These are phyloP conservation scores for Embidobia sp. DNA, from an alignment of 2,888 invertebrate genomes.

Conservation along the genomic window DNA sequence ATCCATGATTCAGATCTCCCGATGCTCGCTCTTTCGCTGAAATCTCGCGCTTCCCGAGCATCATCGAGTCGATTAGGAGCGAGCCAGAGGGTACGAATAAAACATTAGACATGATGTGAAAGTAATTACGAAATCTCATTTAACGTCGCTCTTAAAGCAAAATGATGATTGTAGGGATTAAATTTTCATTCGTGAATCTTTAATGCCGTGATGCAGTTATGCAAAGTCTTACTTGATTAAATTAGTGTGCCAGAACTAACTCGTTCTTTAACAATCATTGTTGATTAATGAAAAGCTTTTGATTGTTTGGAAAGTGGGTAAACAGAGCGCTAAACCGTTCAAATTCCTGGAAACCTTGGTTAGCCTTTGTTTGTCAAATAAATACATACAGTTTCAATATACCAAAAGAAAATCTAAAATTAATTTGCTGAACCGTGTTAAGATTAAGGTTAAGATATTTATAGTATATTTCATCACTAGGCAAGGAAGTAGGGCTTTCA, in stretches of 20 bases:
- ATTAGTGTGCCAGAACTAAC: conserved; percentile 9
- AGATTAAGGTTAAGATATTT: too few species aligned
- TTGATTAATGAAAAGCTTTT: not conserved
- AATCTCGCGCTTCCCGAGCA: conserved; percentile 58
- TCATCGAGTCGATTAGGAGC: conserved; percentile 60
- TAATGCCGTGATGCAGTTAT: conserved; percentile 19
- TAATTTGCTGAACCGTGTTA: too few species aligned
- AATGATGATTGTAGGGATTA: conserved; percentile 55
- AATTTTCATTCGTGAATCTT: conserved; percentile 52
- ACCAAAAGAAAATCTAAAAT: too few species aligned
- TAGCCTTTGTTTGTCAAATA: too few species aligned
- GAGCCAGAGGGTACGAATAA: conserved; percentile 59
- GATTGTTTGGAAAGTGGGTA: not conserved
- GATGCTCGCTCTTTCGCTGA: conserved; percentile 56
- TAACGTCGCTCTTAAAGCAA: conserved; percentile 53
- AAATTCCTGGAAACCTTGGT: too few species aligned
- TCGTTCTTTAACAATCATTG: not conserved
- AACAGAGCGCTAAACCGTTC: not conserved
- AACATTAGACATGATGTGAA: conserved; percentile 65
- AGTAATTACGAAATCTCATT: conserved; percentile 63
- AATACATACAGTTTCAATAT: too few species aligned
- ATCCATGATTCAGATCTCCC: conserved; percentile 64
- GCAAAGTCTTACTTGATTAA: conserved; percentile 29
- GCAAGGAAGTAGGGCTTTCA: too few species aligned
- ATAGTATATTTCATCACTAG: too few species aligned